Evolutionary conservation across 2,113 vertebrate genomes (phyloP).

Genomic region (Coracopsis vasa): DNA sequence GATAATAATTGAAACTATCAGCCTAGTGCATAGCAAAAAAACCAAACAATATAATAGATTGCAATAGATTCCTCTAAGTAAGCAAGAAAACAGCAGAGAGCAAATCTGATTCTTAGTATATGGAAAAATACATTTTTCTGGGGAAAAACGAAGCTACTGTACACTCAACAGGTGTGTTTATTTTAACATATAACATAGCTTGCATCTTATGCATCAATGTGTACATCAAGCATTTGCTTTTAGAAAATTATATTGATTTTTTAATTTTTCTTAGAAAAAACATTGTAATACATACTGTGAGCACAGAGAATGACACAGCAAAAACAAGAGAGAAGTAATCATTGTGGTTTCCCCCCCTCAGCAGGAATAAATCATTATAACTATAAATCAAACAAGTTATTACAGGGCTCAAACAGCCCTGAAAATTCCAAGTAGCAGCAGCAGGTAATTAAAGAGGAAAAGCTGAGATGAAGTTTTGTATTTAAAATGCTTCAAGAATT

Average conservation of each 20-base stretch:
- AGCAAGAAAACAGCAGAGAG: neutral
- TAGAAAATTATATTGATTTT: neutral
- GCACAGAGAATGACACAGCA: conserved; percentile 35
- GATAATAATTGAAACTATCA: neutral
- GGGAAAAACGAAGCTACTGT: neutral
- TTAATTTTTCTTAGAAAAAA: neutral
- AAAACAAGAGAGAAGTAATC: conserved; percentile 23
- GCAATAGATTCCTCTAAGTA: neutral
- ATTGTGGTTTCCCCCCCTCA: neutral
- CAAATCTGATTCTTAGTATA: neutral
- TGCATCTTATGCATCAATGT: neutral
- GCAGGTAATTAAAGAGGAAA: conserved; percentile 45
- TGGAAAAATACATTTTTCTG: neutral
- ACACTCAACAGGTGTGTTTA: neutral
- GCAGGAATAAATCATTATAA: conserved; percentile 31
- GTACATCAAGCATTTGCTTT: neutral
- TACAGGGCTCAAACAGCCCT: conserved; percentile 13
- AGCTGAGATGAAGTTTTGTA: neutral
- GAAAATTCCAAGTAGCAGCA: conserved; percentile 28
- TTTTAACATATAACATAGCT: neutral
- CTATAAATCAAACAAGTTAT: conserved; percentile 52
- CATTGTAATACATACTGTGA: neutral
- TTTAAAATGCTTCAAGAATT: conserved; percentile 14
- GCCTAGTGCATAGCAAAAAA: neutral
- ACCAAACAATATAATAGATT: neutral